Conservation (phyloP, 2,797 vertebrate genomes). For the Spinus pinus region DNA sequence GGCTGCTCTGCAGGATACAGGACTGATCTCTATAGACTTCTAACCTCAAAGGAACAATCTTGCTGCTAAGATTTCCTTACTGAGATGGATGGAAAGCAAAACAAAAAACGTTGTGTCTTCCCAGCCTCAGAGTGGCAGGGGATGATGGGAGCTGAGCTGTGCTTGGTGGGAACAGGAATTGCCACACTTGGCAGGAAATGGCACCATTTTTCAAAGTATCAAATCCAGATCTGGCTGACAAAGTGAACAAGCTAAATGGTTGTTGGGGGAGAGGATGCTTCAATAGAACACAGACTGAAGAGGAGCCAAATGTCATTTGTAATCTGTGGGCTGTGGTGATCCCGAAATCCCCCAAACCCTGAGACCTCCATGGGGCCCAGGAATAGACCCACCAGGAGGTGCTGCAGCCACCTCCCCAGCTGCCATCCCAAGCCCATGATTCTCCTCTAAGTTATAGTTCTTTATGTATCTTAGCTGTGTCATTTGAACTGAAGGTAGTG, state of each 20-base stretch:
- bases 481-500: not conserved
- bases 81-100: not conserved
- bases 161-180: not conserved
- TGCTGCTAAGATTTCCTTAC: not conserved
- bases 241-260: not conserved
- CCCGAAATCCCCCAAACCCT: not conserved
- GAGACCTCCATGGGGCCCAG: no score
- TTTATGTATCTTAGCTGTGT: not conserved
- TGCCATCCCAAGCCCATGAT: not conserved
- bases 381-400: accelerated
- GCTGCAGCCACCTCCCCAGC: not conserved
- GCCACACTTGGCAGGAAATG: not conserved
- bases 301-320: not conserved
- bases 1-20: not conserved
- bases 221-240: not conserved
- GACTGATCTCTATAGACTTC: not conserved
- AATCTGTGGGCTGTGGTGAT: not conserved
- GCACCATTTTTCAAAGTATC: not conserved
- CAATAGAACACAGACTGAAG: accelerated
- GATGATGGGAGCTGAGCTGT: not conserved
- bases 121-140: accelerated
- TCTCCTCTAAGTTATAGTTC: not conserved
- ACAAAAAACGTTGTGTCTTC: not conserved
- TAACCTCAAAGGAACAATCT: not conserved
- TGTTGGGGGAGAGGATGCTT: not conserved